phyloP scores from a whole-genome alignment of 2,888 invertebrate genomes.

The Calliphora vomitoria region DNA sequence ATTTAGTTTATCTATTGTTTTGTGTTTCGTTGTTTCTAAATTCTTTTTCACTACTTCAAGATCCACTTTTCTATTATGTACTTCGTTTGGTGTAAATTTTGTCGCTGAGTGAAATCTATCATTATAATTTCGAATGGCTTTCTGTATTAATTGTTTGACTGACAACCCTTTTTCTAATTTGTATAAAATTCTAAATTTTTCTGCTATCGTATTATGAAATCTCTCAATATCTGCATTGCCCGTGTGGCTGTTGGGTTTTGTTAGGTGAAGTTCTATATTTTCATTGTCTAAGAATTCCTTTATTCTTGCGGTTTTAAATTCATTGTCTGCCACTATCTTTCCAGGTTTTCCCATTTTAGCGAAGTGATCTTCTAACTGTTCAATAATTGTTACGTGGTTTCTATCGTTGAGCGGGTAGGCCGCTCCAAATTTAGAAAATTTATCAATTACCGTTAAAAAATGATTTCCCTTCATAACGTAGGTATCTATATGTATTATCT shows the following conservation, averaged over 20 bases:
- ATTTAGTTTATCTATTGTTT: no score
- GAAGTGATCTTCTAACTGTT: constrained; percentile 53
- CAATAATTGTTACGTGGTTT: constrained; percentile 54
- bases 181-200: constrained; percentile 68
- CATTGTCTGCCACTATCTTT: constrained; percentile 70
- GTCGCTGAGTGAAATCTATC: no score
- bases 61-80: no score
- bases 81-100: no score
- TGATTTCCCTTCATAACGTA: constrained; percentile 51
- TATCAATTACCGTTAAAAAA: constrained; percentile 69
- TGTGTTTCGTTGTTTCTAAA: no score
- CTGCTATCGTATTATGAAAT: constrained; percentile 64
- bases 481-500: constrained; percentile 70
- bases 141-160: constrained; percentile 46
- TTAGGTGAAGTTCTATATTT: constrained; percentile 69
- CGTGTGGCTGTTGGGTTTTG: constrained; percentile 73
- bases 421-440: constrained; percentile 68
- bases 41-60: no score
- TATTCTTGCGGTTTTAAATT: constrained; percentile 70
- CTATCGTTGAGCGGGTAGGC: constrained; percentile 62
- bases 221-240: constrained; percentile 72
- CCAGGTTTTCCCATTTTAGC: constrained; percentile 66
- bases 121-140: no score
- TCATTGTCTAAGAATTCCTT: constrained; percentile 68
- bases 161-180: constrained; percentile 52